Conservation (phyloP, 2,888 invertebrate species). For the Philaethria dido region DNA sequence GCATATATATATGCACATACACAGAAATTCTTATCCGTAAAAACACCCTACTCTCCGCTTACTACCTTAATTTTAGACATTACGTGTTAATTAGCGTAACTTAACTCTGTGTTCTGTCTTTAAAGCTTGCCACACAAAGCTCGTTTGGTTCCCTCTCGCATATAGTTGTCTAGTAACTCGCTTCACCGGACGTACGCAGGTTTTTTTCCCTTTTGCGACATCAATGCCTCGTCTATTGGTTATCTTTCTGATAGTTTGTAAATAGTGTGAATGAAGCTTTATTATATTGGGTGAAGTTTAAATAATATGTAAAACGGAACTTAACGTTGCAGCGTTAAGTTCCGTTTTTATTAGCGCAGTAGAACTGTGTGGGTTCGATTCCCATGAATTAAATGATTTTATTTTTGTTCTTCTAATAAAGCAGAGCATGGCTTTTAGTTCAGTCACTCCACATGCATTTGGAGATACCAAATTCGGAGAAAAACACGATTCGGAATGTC, state of each 20-base stretch:
- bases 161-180: slow-evolving; percentile 46
- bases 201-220: slow-evolving; percentile 57
- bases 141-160: slow-evolving; percentile 45
- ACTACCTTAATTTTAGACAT: background rate
- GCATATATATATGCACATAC: no score
- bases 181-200: slow-evolving; percentile 58
- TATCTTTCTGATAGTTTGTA: slow-evolving; percentile 44
- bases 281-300: slow-evolving; percentile 14
- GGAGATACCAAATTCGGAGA: no score
- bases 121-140: slow-evolving; percentile 14
- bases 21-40: background rate
- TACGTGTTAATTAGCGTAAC: background rate
- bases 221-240: slow-evolving; percentile 57
- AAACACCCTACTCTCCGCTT: background rate
- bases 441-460: no score
- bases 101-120: background rate
- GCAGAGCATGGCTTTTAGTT: no score
- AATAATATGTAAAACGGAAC: no score
- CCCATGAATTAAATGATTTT: no score
- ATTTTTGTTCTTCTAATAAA: no score
- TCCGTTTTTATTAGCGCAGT: no score
- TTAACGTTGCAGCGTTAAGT: no score
- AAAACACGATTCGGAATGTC: no score
- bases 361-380: no score
- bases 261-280: slow-evolving; percentile 32